Base-by-base conservation (phyloP, 1,140 invertebrate species). In the Drosophila virilis region DNA sequence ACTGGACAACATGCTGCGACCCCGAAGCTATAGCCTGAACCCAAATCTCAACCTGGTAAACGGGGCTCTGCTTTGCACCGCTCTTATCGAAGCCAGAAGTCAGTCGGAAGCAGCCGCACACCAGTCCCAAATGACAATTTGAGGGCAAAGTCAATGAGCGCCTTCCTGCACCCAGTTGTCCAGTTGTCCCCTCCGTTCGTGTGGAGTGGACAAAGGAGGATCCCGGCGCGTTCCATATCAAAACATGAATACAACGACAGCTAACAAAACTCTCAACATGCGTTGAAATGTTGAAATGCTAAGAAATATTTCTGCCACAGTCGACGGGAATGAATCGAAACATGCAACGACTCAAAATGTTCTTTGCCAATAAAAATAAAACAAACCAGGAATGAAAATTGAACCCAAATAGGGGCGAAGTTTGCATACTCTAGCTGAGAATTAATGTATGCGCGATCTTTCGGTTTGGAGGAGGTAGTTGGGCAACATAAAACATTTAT, bases 101-200 rank as follows among this genome's bases (percentile, higher is more conserved):
- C 54, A 67, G 62, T 66, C 69, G 81, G 81, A 74, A 85, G 81
- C 81, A 74, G 69, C 57, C 50, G 76, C 60, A 67, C 76, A 69
- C 45, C 45, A 48, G 60, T 72, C 69, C 22, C 77, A 61, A 79
- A 71, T 79, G 83, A 88, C 80, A 89, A 89, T 89, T 84, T 71
- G 84, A 89, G 84, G 84, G 74, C 80, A 89, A 89, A 89, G 80
- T 89, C 80, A 89, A 89, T 89, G 77, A 89, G 85, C 59, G 74
- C 78, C 80, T 84, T 89, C 80, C 77, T 79, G 80, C 83, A 84
- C 80, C 77, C 77, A 80, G 80, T 83, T 80, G 75, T 46, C 38
- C 17, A 17, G 17, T 17, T 28, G 10, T 59, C 51, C 40, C 46
- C 52, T 22, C 17, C 43, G 45, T 45, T 10, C 64, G 22, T 62